Evolutionary conservation across 1,140 invertebrate genomes (phyloP), one percentile per base, ranked within the genome.

Genomic region (Agrypnia vestita): DNA sequence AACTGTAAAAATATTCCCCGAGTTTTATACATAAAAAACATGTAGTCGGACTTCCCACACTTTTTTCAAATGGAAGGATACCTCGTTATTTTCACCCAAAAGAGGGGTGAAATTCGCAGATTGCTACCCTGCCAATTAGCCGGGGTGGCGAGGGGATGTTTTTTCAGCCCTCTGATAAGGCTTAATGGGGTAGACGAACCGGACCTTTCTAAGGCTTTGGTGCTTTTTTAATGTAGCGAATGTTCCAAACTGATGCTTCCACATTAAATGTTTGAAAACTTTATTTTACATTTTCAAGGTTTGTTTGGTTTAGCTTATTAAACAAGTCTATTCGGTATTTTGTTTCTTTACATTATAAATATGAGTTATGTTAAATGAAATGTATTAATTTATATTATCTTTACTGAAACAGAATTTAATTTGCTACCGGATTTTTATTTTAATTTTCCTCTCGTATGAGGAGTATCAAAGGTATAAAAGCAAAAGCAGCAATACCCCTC

Each of bases 81-180:
- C 64, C 64, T 69, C 64, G 64, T 69, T 69, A 69, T 47, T 69
- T 69, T 13, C n/a, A n/a, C n/a, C 43, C 44, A 11, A 35, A 15
- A 17, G 35, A 43, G n/a, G 64, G 64, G 64, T 11, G 44, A 47
- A 21, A 46, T 69, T 11, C 61, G 17, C 64, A 69, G 64, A 47
- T 69, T 69, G 35, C 64, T 69, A 51, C 64, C 64, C 44, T 19
- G 64, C 64, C 64, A 69, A 69, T 69, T 69, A 69, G 64, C n/a
- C 11, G n/a, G 44, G 64, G 64, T n/a, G 35, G 64, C 43, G 43
- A 44, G 64, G 21, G 64, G 61, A 19, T 17, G 25, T 69, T 46
- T 67, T 69, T 69, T 69, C 44, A 47, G 11, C 44, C 64, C 44
- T 47, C 64, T 69, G 64, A 69, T 69, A 69, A 69, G 64, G 64